Conservation (phyloP, 2,113 vertebrate species). For the Carollia perspicillata region DNA sequence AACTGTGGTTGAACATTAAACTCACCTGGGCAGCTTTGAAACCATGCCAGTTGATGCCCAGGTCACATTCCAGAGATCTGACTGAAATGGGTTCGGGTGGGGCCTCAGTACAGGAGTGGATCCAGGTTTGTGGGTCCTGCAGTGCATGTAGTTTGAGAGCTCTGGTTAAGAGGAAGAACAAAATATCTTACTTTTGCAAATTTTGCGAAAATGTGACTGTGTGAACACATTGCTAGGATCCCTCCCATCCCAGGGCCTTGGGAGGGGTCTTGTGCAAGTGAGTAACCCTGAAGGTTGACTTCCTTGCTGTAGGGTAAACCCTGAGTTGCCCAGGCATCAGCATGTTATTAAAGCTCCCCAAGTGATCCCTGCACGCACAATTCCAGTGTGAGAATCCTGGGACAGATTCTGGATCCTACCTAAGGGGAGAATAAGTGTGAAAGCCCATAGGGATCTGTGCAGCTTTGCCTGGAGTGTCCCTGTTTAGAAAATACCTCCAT, state of each 20-base stretch:
- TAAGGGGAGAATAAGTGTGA: neutral
- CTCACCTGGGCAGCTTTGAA: neutral
- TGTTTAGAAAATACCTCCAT: neutral
- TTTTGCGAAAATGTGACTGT: neutral
- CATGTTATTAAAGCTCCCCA: neutral
- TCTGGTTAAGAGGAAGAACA: neutral
- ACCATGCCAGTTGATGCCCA: neutral
- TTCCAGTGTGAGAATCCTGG: neutral
- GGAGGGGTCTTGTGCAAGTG: neutral
- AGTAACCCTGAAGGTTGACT: neutral
- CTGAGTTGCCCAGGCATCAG: neutral
- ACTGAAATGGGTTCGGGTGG: neutral
- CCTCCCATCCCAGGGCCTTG: neutral
- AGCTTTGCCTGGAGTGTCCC: neutral
- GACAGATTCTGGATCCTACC: neutral
- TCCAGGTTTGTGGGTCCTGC: neutral
- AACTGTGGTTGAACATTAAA: neutral
- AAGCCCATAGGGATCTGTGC: fast-evolving
- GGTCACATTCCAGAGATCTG: neutral
- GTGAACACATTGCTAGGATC: neutral
- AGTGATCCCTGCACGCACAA: neutral
- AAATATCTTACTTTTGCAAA: neutral
- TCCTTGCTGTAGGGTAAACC: neutral
- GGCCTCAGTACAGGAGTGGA: neutral
- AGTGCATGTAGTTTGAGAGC: neutral